phyloP scores from a whole-genome alignment of 2,888 invertebrate species.

The Archips xylosteana region DNA sequence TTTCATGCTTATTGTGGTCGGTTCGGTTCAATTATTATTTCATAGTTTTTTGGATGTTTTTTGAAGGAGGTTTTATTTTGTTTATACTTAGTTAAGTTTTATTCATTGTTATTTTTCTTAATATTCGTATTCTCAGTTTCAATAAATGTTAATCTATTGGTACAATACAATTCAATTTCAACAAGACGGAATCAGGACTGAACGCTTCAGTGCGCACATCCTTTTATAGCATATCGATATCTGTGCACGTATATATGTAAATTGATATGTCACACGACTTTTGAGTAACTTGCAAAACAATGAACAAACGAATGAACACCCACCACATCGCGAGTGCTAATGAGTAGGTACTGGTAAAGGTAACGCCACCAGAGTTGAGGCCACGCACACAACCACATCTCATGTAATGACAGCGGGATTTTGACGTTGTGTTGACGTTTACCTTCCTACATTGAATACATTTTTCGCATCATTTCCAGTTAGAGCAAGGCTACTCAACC shows the following conservation, averaged over 20 bases:
- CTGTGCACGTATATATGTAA: slow-evolving; percentile 14
- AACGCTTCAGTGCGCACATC: slow-evolving; percentile 7
- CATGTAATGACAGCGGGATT: too few species aligned
- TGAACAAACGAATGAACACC: slow-evolving; percentile 35
- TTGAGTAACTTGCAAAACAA: slow-evolving; percentile 28
- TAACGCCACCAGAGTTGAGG: too few species aligned
- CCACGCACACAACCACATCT: too few species aligned
- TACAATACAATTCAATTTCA: not conserved
- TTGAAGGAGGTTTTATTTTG: too few species aligned
- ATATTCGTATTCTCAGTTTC: too few species aligned
- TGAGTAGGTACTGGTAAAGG: not conserved
- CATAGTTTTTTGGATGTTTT: too few species aligned
- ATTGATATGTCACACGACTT: slow-evolving; percentile 32
- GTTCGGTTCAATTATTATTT: too few species aligned
- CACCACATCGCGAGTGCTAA: slow-evolving; percentile 22
- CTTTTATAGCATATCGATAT: slow-evolving; percentile 9
- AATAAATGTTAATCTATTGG: not conserved
- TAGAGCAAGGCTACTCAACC: not conserved
- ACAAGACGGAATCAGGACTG: not conserved
- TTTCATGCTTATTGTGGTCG: too few species aligned
- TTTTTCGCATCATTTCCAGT: slow-evolving; percentile 2
- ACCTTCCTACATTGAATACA: not conserved
- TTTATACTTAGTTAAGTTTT: too few species aligned
- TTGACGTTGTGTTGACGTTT: not conserved
- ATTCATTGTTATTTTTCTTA: too few species aligned